A percentile compares a stretch with the other conserved stretches of the same genome.
phyloP scores from a whole-genome alignment of 2,888 invertebrate genomes.

The Calliphora vomitoria region DNA sequence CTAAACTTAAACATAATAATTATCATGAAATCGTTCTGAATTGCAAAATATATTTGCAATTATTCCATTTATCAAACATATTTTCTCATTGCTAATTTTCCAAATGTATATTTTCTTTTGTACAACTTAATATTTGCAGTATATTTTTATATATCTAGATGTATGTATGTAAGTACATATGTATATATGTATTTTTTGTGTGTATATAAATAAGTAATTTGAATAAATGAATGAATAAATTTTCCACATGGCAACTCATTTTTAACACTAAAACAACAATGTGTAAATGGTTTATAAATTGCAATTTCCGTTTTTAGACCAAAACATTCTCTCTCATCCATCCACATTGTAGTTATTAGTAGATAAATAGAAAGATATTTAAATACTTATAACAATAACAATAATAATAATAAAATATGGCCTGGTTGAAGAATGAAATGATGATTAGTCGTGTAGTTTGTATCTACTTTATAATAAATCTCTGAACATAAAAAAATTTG shows the following conservation, averaged over 20 bases:
- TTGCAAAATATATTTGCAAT: not conserved
- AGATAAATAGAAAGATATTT: constrained; percentile 33
- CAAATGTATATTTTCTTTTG: not conserved
- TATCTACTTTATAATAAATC: constrained; percentile 43
- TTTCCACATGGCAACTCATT: constrained; percentile 72
- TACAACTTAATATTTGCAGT: not conserved
- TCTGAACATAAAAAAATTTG: constrained; percentile 76
- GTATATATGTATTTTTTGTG: constrained; percentile 20
- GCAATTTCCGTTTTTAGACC: constrained; percentile 72
- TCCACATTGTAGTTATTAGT: not conserved
- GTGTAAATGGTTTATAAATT: constrained; percentile 73
- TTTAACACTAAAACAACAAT: constrained; percentile 55
- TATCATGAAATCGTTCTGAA: too few species aligned
- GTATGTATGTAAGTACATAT: not conserved
- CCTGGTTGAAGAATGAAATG: constrained; percentile 48
- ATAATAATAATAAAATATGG: constrained; percentile 42
- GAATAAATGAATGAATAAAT: constrained; percentile 71
- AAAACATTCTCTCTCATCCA: constrained; percentile 34
- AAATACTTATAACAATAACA: constrained; percentile 29
- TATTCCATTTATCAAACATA: not conserved
- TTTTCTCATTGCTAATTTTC: not conserved
- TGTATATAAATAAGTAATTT: constrained; percentile 49
- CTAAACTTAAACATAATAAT: too few species aligned
- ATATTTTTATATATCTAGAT: not conserved
- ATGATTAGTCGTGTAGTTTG: constrained; percentile 49